These are phyloP conservation scores for Psittacula echo DNA, from an alignment of 2,797 vertebrate genomes.

Conservation along the genomic window DNA sequence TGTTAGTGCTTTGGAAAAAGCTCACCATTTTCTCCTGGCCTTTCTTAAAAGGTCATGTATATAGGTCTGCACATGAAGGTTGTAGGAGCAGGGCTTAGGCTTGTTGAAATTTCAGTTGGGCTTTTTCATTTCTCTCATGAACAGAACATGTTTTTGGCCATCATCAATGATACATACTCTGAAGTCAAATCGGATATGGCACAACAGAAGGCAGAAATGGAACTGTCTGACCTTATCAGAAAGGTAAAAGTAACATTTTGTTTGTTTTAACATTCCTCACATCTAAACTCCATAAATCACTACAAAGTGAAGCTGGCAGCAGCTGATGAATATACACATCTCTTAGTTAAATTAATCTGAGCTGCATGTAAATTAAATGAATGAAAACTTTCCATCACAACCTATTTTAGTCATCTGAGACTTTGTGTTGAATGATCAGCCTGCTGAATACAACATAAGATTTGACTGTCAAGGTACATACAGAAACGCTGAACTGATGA, in stretches of 20 bases:
- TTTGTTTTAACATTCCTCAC: neutral
- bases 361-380: neutral
- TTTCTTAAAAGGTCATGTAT: neutral
- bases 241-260: conserved; percentile 81
- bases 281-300: neutral
- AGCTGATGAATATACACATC: neutral
- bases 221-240: conserved; percentile 95
- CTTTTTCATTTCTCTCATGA: conserved; percentile 24
- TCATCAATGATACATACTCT: conserved; percentile 96
- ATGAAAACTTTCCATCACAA: neutral
- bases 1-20: neutral
- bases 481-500: neutral
- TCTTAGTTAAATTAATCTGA: neutral
- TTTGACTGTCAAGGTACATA: neutral
- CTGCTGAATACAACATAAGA: neutral
- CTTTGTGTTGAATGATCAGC: neutral
- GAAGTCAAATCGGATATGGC: conserved; percentile 97
- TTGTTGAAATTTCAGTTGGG: neutral
- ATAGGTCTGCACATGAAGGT: neutral
- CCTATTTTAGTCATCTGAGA: neutral
- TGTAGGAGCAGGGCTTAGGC: neutral
- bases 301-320: neutral
- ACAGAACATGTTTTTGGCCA: conserved; percentile 98
- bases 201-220: conserved; percentile 96
- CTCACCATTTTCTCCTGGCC: neutral